Conservation (phyloP, 37 sponge, comb jelly and placozoan species). For the Ianthella basta region DNA sequence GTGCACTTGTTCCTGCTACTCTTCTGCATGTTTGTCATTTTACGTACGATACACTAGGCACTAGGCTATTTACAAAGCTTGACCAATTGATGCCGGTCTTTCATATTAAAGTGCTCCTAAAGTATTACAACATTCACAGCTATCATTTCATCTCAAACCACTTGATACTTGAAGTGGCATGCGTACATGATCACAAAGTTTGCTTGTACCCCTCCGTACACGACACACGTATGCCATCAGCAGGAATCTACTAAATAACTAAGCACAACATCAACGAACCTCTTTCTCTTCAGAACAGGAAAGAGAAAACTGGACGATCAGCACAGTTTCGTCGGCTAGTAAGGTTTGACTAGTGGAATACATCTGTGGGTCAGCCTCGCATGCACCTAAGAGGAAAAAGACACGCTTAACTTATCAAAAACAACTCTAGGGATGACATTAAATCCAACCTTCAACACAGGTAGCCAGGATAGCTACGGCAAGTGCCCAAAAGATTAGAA, state of each 20-base stretch:
- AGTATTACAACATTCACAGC: too few species aligned
- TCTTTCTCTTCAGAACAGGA: conserved; percentile 27
- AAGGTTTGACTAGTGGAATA: conserved; percentile 64
- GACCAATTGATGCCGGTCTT: too few species aligned
- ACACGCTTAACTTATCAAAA: neutral
- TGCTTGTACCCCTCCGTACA: too few species aligned
- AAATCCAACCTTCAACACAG: conserved; percentile 1
- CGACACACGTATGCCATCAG: too few species aligned
- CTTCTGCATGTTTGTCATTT: too few species aligned
- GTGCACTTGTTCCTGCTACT: too few species aligned
- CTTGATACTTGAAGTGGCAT: too few species aligned
- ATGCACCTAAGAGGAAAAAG: neutral
- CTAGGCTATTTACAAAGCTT: too few species aligned
- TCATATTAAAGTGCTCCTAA: too few species aligned
- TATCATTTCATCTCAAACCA: too few species aligned
- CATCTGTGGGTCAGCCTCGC: conserved; percentile 20
- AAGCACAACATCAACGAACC: neutral
- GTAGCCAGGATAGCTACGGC: neutral
- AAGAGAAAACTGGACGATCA: conserved; percentile 52
- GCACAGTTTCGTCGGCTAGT: conserved; percentile 61
- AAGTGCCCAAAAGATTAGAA: neutral
- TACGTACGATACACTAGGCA: too few species aligned
- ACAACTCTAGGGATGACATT: conserved; percentile 1
- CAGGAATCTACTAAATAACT: neutral
- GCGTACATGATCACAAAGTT: too few species aligned